Evolutionary conservation across 2,888 invertebrate species (phyloP).

Genomic region (Nomada goodeniana): DNA sequence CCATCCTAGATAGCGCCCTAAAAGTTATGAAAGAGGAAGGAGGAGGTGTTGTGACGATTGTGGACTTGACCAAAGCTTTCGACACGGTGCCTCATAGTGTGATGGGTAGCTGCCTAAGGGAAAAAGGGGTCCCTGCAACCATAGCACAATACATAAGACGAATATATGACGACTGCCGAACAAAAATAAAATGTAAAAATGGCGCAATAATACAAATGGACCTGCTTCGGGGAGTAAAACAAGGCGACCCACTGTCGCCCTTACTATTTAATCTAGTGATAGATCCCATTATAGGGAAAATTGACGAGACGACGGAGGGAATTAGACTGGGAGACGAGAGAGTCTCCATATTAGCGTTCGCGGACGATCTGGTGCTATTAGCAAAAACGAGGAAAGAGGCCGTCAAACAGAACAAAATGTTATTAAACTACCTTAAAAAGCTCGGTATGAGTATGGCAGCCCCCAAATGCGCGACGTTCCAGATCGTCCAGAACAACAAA

Average conservation of each 20-base stretch:
- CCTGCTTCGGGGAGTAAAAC: constrained; percentile 82
- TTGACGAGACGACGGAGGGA: constrained; percentile 20
- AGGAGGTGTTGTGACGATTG: background rate
- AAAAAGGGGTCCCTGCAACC: background rate
- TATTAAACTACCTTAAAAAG: rapidly evolving
- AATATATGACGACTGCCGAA: constrained; percentile 8
- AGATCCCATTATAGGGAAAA: constrained; percentile 70
- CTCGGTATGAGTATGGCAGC: constrained; percentile 55
- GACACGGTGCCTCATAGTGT: background rate
- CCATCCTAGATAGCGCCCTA: background rate
- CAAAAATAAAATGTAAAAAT: background rate
- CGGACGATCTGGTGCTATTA: constrained; percentile 61
- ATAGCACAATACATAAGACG: background rate
- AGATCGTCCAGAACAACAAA: too few relatives aligned
- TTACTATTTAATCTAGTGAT: constrained; percentile 59
- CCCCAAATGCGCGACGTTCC: too few relatives aligned
- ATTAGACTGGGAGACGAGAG: background rate
- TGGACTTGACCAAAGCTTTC: too few relatives aligned
- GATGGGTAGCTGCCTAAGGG: background rate
- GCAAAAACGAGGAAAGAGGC: background rate
- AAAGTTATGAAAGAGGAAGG: background rate
- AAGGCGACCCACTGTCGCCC: constrained; percentile 82
- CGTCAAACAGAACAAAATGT: background rate
- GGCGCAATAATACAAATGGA: background rate
- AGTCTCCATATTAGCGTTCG: constrained; percentile 49